Evolutionary conservation across 2,797 vertebrate species (phyloP).

Genomic region (Odontamblyopus rebecca): DNA sequence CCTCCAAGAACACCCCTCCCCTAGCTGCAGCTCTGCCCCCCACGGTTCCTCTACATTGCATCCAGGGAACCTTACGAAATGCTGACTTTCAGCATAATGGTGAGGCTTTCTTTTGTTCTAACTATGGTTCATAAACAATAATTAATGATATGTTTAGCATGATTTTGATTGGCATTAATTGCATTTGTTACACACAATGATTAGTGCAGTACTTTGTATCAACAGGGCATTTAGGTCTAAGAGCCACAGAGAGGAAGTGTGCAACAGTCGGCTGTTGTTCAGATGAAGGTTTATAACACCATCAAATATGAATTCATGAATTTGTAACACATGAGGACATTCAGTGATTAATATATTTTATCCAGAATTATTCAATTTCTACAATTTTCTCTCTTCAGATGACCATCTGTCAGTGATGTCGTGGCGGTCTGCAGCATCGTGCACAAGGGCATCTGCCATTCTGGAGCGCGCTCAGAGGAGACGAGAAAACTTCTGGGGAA

Average conservation of each 20-base stretch:
- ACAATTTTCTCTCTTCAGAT: slow-evolving; percentile 31
- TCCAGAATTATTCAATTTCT: not conserved
- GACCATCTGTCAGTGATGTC: slow-evolving; percentile 62
- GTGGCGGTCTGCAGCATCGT: slow-evolving; percentile 52
- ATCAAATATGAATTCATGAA: not conserved
- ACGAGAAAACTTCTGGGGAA: slow-evolving; percentile 62
- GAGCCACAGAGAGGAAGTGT: slow-evolving; percentile 38
- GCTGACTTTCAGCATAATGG: slow-evolving; percentile 71
- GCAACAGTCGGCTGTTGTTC: slow-evolving; percentile 36
- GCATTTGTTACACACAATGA: not conserved
- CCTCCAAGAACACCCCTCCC: not conserved
- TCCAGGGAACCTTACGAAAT: slow-evolving; percentile 58
- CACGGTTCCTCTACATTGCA: slow-evolving; percentile 26
- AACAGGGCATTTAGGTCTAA: slow-evolving; percentile 59
- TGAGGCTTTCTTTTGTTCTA: slow-evolving; percentile 23
- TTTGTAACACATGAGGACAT: not conserved
- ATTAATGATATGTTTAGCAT: not conserved
- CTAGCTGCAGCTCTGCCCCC: slow-evolving; percentile 13
- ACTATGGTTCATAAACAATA: not conserved
- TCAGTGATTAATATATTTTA: not conserved
- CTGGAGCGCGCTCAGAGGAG: slow-evolving; percentile 62
- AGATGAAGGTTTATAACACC: slow-evolving; percentile 40
- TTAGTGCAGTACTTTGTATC: slow-evolving; percentile 3
- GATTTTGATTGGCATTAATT: not conserved
- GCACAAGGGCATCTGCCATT: slow-evolving; percentile 49